Evolutionary conservation across 2,113 vertebrate genomes (phyloP), one percentile per base, ranked within the genome.

Genomic region (Toxostoma redivivum): DNA sequence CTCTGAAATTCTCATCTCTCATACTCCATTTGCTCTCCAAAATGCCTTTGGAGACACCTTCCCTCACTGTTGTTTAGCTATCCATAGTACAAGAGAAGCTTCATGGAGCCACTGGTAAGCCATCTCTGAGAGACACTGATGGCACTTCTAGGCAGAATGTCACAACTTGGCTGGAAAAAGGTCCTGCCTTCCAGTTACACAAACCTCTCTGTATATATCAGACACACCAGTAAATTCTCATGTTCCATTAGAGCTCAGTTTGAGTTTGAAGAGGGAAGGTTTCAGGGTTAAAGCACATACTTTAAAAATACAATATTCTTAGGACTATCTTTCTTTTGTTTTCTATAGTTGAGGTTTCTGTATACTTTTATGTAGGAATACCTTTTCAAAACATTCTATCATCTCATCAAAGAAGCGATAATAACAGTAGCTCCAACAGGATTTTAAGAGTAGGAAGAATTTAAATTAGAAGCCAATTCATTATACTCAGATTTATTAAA

Each of bases 231-330:
- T 5, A 40, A 57, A 9, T 66, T 74, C 42, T 42, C 8, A 33
- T 1, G 3, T 13, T 51, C 17, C 53, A 15, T 21, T 7, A 38
- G 4, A 31, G 23, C 33, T 58, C 33, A 5, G 17, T 18, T 42
- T 35, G 23, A 16, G 6, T 51, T 56, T 44, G n/a, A 71, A 12
- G 6, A 78, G 8, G 1, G 7, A 3, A 67, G 3, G 14, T 58
- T 51, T 78, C 9, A 6, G 10, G 3, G 14, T 62, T 74, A 7
- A 74, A 81, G 24, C 19, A 81, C 3, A 12, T 28, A 38, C 12
- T 40, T 65, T 6, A 0, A 73, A 81, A 71, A 70, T 4, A 60
- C 0, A 0, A 9, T 31, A 7, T 11, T 80, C 22, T 69, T 57
- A 70, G 45, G 24, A 44, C n/a, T 69, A 54, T 4, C 15, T 42